Evolutionary conservation across 2,888 invertebrate species (phyloP), one percentile per base, ranked within the genome.

Genomic region (Patella ulyssiponensis): DNA sequence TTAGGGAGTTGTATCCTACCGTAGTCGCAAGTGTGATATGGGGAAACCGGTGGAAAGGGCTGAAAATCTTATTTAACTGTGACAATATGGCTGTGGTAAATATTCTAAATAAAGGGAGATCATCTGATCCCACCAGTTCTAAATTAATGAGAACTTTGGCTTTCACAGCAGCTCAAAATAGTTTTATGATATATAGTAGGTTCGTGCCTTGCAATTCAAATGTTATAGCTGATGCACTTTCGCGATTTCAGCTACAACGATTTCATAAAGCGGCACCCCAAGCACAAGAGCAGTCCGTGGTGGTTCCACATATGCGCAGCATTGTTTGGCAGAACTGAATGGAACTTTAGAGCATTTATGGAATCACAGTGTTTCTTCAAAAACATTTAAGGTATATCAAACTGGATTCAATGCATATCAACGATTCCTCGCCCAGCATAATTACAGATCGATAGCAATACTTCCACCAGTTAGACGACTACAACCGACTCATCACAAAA

Each of bases 41-140:
- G 78, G 78, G 78, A 9, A 33, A 64, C 44, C 14, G 44, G 14
- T 79, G 79, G 81, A 20, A 33, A 33, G 20, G 53, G 4, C 75
- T 77, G 44, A 72, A 76, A 53, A 77, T 81, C 20, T 20, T 73
- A 15, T 79, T 81, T 69, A 54, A 77, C 53, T 77, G 77, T 73
- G 77, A 81, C 72, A 80, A 78, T 69, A 15, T 53, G 20, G 80
- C 77, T 3, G 74, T 74, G 3, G 79, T 79, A 4, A 23, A 51
- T 11, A 76, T 79, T 70, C 3, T 79, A n/a, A 72, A 70, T 20
- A 77, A 74, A 51, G 77, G 77, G 11, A 15, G 77, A 12, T 77
- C 79, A 11, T 75, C 77, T 71, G 64, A 52, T 12, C 64, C 69
- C 9, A 17, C 27, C 15, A 78, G 75, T 15, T 75, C 71, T 54